Base-by-base conservation (phyloP, 2,888 invertebrate genomes). In the Acrobasis consociella region DNA sequence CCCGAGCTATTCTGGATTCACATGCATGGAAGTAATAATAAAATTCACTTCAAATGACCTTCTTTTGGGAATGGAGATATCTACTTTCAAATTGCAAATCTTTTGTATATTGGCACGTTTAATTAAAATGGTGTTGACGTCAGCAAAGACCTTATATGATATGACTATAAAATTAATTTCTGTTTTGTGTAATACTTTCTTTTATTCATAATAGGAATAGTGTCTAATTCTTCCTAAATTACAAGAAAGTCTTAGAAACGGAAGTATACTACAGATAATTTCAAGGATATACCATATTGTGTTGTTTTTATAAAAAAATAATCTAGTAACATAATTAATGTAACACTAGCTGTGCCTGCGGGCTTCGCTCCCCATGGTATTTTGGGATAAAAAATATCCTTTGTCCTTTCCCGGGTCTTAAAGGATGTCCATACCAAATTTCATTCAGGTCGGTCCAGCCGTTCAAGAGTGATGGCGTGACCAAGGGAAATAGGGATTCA, bases 1-100 rank as follows among this genome's bases (percentile, higher is more conserved):
- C 49, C 58, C 31, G 22, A 46, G n/a, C n/a, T 58, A 58, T 46
- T 53, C 38, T 38, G 37, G 53, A 53, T 42, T 58, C 46, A 17
- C 42, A 58, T 46, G 46, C 42, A 58, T 58, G 58, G 22, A 11
- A 22, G 46, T 38, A 53, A 38, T 58, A 46, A 46, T 39, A 11
- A 39, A 56, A 56, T 39, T 58, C 42, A 51, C 17, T n/a, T 46
- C 46, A n/a, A 46, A 46, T 13, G 46, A 13, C 46, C n/a, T 46
- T 46, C 46, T 46, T n/a, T 46, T 46, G 46, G 46, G n/a, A 46
- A 46, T 46, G 46, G 46, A 46, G 46, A 7, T 46, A 46, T 46
- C 46, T n/a, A 46, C 46, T 9, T n/a, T 46, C 13, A 46, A 46
- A 46, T 46, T 46, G 46, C 46, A 0, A 10, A 46, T 46, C n/a